These are phyloP conservation scores for Cottoperca gobio DNA, from an alignment of 2,797 vertebrate species.

Conservation along the genomic window DNA sequence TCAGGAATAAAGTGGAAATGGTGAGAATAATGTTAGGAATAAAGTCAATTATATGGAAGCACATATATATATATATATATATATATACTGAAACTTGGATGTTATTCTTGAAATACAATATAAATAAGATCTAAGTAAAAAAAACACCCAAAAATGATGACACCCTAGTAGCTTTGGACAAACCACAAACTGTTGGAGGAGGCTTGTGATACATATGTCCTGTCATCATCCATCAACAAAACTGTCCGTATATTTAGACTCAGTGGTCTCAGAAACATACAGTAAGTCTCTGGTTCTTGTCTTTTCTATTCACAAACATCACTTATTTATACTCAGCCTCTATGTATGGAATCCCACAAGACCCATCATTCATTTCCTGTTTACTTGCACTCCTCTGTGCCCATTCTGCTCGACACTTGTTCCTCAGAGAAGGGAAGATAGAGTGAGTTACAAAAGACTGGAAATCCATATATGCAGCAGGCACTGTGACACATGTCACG, in stretches of 20 bases:
- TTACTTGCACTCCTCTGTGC: constrained; percentile 18
- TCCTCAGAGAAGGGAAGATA: constrained; percentile 24
- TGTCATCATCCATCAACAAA: constrained; percentile 50
- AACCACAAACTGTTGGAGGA: background rate
- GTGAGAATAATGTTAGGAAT: too few relatives aligned
- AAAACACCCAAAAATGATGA: background rate
- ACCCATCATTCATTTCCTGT: constrained; percentile 47
- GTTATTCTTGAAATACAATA: too few relatives aligned
- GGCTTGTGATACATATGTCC: background rate
- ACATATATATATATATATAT: too few relatives aligned
- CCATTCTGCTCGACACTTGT: constrained; percentile 27
- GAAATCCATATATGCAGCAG: constrained; percentile 27
- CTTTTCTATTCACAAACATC: constrained; percentile 4
- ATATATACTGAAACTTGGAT: too few relatives aligned
- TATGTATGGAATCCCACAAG: constrained; percentile 29
- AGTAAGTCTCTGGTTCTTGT: background rate
- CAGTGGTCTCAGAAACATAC: constrained; percentile 13
- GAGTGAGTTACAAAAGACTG: constrained; percentile 31
- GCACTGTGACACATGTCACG: constrained; percentile 16
- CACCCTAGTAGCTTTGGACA: background rate
- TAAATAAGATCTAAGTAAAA: too few relatives aligned
- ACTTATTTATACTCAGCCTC: constrained; percentile 16
- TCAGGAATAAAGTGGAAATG: too few relatives aligned
- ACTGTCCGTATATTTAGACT: constrained; percentile 15
- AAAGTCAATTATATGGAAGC: too few relatives aligned